Evolutionary conservation across 1,140 invertebrate genomes (phyloP).

Genomic region (Lepidurus arcticus): DNA sequence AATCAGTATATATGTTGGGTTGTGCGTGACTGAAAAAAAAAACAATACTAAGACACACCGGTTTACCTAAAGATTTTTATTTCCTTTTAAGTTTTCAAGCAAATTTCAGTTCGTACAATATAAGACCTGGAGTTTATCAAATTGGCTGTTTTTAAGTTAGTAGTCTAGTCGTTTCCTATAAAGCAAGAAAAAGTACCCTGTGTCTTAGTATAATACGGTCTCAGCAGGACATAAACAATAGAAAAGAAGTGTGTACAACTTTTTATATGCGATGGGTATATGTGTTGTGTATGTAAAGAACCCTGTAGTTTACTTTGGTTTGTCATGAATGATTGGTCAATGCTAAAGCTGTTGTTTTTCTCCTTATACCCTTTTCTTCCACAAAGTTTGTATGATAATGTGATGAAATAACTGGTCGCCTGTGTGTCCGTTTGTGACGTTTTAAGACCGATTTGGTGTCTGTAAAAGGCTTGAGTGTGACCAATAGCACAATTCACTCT

Average conservation of each 20-base stretch:
- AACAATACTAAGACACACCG: neutral
- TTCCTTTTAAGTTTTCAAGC: too few relatives aligned
- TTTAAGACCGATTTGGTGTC: neutral
- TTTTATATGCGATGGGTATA: neutral
- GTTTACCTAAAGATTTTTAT: neutral
- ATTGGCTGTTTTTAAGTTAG: neutral
- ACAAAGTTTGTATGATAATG: neutral
- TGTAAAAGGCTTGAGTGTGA: slow-evolving; percentile 19
- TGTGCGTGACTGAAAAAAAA: slow-evolving; percentile 10
- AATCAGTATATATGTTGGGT: slow-evolving; percentile 18
- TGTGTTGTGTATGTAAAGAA: neutral
- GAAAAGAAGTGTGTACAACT: neutral
- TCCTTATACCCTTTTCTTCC: neutral
- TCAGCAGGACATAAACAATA: neutral
- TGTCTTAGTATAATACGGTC: slow-evolving; percentile 14
- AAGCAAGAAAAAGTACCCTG: slow-evolving; percentile 1
- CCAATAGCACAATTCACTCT: neutral
- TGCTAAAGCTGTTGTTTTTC: neutral
- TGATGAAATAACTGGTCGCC: slow-evolving; percentile 14
- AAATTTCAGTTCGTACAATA: too few relatives aligned
- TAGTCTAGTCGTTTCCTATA: slow-evolving; percentile 17
- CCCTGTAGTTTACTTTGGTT: neutral
- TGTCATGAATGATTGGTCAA: neutral
- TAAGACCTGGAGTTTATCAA: neutral
- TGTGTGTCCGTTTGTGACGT: neutral